Conservation (phyloP, 2,113 vertebrate genomes). For the Trematocara macrostoma region DNA sequence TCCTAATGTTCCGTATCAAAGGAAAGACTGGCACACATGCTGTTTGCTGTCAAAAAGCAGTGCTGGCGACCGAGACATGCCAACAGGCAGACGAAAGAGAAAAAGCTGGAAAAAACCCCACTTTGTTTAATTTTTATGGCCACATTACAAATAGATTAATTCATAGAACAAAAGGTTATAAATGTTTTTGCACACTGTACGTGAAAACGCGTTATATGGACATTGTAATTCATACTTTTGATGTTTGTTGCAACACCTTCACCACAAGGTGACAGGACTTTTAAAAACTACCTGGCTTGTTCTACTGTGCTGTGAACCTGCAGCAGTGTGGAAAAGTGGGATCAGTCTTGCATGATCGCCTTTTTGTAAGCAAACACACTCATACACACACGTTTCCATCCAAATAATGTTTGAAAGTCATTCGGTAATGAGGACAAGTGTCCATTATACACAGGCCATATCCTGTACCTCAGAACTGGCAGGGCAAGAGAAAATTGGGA, state of each 20-base stretch:
- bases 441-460: not conserved
- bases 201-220: not conserved
- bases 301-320: not conserved
- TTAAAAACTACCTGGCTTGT: not conserved
- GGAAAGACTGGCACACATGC: constrained; percentile 36
- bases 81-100: not conserved
- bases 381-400: not conserved
- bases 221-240: not conserved
- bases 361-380: not conserved
- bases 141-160: not conserved
- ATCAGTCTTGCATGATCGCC: constrained; percentile 15
- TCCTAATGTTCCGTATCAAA: constrained; percentile 57
- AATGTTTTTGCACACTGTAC: not conserved
- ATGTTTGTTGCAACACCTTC: not conserved
- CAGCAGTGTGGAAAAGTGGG: not conserved
- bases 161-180: not conserved
- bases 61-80: not conserved
- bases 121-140: not conserved
- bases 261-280: not conserved
- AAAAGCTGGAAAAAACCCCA: not conserved
- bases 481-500: not conserved
- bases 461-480: not conserved
- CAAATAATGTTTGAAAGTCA: constrained; percentile 3
- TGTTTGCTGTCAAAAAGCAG: constrained; percentile 41
- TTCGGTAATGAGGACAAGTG: not conserved